Evolutionary conservation across 1,140 invertebrate species (phyloP).

Genomic region (Scaptomyza montana): DNA sequence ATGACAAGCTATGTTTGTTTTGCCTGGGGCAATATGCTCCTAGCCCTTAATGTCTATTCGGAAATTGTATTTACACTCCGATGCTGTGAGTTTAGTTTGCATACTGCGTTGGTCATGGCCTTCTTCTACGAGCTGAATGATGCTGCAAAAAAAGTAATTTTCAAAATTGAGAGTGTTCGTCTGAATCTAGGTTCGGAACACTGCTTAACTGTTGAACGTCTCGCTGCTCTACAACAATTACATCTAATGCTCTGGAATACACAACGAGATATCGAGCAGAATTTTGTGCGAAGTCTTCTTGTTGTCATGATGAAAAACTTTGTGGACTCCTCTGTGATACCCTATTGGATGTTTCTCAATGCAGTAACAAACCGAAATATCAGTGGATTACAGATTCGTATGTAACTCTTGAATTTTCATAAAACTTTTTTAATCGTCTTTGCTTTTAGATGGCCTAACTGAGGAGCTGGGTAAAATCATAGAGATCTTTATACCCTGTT

Average conservation of each 20-base stretch:
- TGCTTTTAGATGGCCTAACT: not conserved
- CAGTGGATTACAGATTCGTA: constrained; percentile 22
- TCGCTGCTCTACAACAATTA: constrained; percentile 18
- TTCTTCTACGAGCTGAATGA: constrained; percentile 30
- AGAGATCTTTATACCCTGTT: constrained; percentile 27
- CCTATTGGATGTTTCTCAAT: constrained; percentile 27
- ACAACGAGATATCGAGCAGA: constrained; percentile 20
- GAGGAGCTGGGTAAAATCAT: constrained; percentile 26
- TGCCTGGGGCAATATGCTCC: not conserved
- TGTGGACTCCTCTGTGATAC: constrained; percentile 23
- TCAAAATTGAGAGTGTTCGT: too few relatives aligned
- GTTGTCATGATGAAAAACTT: constrained; percentile 26
- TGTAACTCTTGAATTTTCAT: not conserved
- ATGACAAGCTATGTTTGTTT: constrained; percentile 10
- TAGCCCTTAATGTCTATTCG: constrained; percentile 24
- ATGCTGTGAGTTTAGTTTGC: constrained; percentile 32
- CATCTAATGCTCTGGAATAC: constrained; percentile 29
- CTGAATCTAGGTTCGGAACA: not conserved
- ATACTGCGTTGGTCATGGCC: constrained; percentile 6
- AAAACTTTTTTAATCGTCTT: not conserved
- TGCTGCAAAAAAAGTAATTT: not conserved
- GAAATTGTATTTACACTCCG: constrained; percentile 25
- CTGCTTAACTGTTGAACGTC: constrained; percentile 7
- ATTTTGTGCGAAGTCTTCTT: constrained; percentile 23
- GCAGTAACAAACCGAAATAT: not conserved